These are phyloP conservation scores for Rhinolophus ferrumequinum DNA, from an alignment of 2,113 vertebrate species.

Conservation along the genomic window DNA sequence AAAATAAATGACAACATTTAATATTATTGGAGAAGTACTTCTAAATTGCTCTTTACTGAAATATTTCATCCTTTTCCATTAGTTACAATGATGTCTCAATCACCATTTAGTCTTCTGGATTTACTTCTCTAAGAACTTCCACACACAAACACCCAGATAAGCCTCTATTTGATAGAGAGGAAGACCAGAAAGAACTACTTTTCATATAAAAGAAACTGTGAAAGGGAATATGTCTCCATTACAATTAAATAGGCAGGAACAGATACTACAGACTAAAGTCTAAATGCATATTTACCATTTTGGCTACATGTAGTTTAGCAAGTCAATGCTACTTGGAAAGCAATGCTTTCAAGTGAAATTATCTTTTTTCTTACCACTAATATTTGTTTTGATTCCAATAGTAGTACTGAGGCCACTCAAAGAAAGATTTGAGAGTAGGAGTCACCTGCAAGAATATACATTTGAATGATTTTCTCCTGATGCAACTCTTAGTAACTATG, in stretches of 20 bases:
- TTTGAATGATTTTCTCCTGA: constrained; percentile 48
- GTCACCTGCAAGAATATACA: constrained; percentile 46
- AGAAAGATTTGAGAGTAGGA: not conserved
- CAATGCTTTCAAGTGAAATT: not conserved
- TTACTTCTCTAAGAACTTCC: not conserved
- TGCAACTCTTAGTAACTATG: constrained; percentile 56
- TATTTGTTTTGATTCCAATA: constrained; percentile 59
- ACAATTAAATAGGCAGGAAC: not conserved
- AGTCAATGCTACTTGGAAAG: not conserved
- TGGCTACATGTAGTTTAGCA: not conserved
- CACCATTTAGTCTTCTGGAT: not conserved
- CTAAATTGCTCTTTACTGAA: not conserved
- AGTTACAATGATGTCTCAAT: not conserved
- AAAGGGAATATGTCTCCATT: not conserved
- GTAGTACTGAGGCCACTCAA: constrained; percentile 2
- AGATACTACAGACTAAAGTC: not conserved
- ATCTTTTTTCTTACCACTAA: not conserved
- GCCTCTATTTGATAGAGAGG: not conserved
- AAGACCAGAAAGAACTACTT: not conserved
- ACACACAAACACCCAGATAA: not conserved
- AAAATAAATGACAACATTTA: not conserved
- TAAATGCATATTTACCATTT: not conserved
- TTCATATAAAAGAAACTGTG: not conserved
- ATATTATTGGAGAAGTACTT: not conserved
- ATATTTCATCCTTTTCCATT: not conserved